Percentiles rank a stretch among this genome's conserved stretches.
phyloP scores from a whole-genome alignment of 2,113 vertebrate species.

The Leptocoma aspasia region DNA sequence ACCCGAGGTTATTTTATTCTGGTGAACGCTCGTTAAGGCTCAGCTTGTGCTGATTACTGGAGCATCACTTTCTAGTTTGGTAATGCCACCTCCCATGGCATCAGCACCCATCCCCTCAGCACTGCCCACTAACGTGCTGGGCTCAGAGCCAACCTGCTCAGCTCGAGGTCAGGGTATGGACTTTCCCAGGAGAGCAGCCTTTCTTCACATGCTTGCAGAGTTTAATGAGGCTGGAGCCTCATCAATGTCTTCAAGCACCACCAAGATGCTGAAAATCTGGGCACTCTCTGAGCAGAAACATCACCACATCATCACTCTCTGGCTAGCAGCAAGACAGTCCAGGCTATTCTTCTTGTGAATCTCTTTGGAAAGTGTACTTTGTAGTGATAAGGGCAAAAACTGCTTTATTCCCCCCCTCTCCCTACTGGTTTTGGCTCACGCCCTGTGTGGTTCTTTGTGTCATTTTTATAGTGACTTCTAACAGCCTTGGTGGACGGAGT shows the following conservation, averaged over 20 bases:
- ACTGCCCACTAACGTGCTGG: accelerated
- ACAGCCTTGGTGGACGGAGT: neutral
- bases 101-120: neutral
- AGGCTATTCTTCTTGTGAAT: neutral
- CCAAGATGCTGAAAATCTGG: neutral
- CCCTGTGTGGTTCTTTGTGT: neutral
- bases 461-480: neutral
- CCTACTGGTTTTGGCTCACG: neutral
- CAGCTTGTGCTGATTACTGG: accelerated
- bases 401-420: neutral
- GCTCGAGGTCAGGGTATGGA: accelerated
- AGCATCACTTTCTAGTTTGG: neutral
- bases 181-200: neutral
- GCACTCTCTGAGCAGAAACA: neutral
- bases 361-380: neutral
- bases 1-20: neutral
- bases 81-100: neutral
- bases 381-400: neutral
- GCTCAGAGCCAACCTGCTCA: neutral
- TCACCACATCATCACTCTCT: accelerated
- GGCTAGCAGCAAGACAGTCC: neutral
- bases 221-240: neutral
- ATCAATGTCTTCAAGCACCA: neutral
- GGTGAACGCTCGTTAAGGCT: accelerated
- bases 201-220: neutral